Base-by-base conservation (phyloP, 2,888 invertebrate species). In the Tineola bisselliella region DNA sequence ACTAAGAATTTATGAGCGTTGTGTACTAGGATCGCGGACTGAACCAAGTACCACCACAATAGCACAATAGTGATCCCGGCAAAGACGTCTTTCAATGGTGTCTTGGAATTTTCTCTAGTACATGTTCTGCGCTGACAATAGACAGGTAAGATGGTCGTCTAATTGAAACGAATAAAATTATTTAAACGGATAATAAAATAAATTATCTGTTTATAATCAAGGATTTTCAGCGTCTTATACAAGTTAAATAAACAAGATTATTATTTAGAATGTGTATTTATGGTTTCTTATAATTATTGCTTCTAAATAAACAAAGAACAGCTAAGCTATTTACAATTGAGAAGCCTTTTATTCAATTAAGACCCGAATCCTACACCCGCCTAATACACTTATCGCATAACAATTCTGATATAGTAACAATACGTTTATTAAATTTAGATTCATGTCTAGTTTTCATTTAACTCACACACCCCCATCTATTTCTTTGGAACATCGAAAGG, bases 401-500 rank as follows among this genome's bases (percentile, higher is more conserved):
- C 70, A 70, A 74, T 76, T 72, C 72, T 69, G 73, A 70, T 71
- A 31, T 31, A 19, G 56, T 60, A 69, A 72, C 66, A 60, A 62
- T 61, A 59, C 63, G 63, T 63, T 68, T 69, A 75, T 79, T 77
- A 74, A 75, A 76, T 77, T 78, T 69, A 73, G 72, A 75, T 78
- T 72, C 73, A 70, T 74, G 73, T 77, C 70, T 74, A 70, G 71
- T 76, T 77, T 77, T 74, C 74, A 74, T 80, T 78, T 74, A 54
- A 71, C 70, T 74, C 65, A 68, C 70, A 71, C 75, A 54, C 54
- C 54, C 54, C 54, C 54, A 12, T 68, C 69, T 66, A 69, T 70
- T 64, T 65, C n/a, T 66, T 63, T 63, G 52, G 68, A 72, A 71
- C 65, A 72, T 12, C 38, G 63, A 66, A 69, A 63, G 44, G 44